Evolutionary conservation across 2,797 vertebrate genomes (phyloP).

Genomic region (Gobio occitaniae): DNA sequence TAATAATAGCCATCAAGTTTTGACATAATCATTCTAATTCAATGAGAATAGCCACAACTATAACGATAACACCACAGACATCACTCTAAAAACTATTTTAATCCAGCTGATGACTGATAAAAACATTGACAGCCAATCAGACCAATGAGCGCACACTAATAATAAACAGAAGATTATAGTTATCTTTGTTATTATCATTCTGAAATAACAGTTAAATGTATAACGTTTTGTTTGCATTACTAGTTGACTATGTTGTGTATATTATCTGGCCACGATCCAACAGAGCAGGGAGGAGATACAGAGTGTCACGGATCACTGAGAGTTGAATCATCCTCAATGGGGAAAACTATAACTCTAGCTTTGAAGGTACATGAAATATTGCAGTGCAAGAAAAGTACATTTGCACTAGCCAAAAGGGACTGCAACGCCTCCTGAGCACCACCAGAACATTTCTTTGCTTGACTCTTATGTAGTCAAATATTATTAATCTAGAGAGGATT

Average conservation of each 20-base stretch:
- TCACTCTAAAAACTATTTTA: neutral
- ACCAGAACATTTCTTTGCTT: neutral
- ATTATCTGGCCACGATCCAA: slow-evolving; percentile 37
- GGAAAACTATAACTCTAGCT: slow-evolving; percentile 57
- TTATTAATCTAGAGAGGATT: neutral
- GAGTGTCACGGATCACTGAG: slow-evolving; percentile 22
- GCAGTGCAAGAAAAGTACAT: slow-evolving; percentile 41
- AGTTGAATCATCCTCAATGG: slow-evolving; percentile 57
- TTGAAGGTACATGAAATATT: slow-evolving; percentile 56
- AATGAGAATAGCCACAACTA: neutral
- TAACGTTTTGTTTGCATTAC: neutral
- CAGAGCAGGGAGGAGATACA: slow-evolving; percentile 52
- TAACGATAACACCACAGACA: neutral
- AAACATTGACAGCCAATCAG: neutral
- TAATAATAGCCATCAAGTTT: neutral
- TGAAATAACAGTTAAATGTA: neutral
- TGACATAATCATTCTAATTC: neutral
- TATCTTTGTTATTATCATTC: neutral
- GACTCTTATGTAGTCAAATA: neutral
- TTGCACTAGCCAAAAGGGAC: slow-evolving; percentile 1
- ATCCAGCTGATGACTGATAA: neutral
- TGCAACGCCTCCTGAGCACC: slow-evolving; percentile 3
- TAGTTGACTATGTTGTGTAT: slow-evolving; percentile 1
- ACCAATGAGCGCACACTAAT: neutral
- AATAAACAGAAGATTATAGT: neutral